These are phyloP conservation scores for Calliopum simillimum DNA, from an alignment of 2,888 invertebrate genomes.

Conservation along the genomic window DNA sequence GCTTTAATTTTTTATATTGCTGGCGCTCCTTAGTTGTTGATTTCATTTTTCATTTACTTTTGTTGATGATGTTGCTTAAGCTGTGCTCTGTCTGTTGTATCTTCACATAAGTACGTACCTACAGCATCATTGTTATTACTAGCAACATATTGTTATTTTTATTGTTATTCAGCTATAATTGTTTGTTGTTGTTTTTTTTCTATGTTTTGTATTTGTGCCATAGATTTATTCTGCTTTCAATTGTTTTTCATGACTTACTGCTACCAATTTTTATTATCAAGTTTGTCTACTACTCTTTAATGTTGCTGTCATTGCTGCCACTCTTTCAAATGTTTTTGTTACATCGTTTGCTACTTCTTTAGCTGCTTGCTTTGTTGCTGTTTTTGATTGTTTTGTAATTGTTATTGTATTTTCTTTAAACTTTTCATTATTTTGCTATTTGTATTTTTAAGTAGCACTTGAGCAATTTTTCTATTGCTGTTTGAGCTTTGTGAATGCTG, in stretches of 20 bases:
- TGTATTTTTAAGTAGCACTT: slow-evolving; percentile 13
- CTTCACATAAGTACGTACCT: too few species aligned
- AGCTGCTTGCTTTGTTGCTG: slow-evolving; percentile 11
- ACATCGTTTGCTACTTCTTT: background rate
- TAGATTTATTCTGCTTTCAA: background rate
- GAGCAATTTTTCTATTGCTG: background rate
- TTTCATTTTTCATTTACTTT: background rate
- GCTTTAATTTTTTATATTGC: slow-evolving; percentile 3
- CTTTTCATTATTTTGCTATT: slow-evolving; percentile 9
- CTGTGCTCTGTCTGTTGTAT: background rate
- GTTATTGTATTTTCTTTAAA: slow-evolving; percentile 24
- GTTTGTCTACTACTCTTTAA: slow-evolving; percentile 11
- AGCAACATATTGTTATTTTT: background rate
- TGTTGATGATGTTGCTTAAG: slow-evolving; percentile 5
- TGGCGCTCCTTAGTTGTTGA: background rate
- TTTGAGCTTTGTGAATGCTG: background rate
- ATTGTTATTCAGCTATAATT: background rate
- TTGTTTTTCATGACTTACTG: slow-evolving; percentile 21
- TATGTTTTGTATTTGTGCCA: background rate
- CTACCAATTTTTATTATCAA: background rate
- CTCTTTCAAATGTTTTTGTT: slow-evolving; percentile 13
- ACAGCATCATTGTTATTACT: background rate
- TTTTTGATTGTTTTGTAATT: slow-evolving; percentile 11
- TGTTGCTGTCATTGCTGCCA: background rate
- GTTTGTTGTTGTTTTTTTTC: background rate